Conservation (phyloP, 2,888 invertebrate genomes). For the Apamea monoglypha region DNA sequence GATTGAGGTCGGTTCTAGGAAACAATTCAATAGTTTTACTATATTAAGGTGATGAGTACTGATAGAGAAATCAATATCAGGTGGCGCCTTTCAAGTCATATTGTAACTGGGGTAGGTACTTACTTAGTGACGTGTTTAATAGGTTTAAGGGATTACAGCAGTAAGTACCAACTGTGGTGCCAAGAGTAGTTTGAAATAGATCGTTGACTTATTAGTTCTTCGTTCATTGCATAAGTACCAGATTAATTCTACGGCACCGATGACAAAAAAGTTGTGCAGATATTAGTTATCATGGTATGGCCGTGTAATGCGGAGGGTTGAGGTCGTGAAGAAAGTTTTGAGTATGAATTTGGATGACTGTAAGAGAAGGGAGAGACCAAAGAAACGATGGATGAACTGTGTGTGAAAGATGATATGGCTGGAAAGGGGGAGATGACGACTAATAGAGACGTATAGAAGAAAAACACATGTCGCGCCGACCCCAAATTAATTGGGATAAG, state of each 20-base stretch:
- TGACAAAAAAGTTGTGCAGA: not conserved
- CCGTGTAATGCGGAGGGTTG: not conserved
- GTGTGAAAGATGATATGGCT: not conserved
- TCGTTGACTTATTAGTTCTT: conserved; percentile 37
- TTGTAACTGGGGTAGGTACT: conserved; percentile 10
- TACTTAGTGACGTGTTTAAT: conserved; percentile 33
- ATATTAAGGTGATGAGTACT: conserved; percentile 7
- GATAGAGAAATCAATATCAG: conserved; percentile 8
- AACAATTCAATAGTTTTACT: not conserved
- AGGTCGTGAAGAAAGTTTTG: not conserved
- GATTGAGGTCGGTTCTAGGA: not conserved
- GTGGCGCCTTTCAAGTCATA: conserved; percentile 15
- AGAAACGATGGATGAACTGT: not conserved
- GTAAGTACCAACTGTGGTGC: conserved; percentile 9
- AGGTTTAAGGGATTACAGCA: conserved; percentile 37
- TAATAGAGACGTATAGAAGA: not conserved
- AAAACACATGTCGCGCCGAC: not conserved
- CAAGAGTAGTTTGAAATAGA: conserved; percentile 47
- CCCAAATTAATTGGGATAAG: not conserved
- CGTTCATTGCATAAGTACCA: no score
- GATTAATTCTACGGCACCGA: not conserved
- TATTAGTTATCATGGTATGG: not conserved
- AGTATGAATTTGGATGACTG: not conserved
- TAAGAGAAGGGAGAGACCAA: not conserved
- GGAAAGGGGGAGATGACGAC: not conserved